These are phyloP conservation scores for Hecatera dysodea DNA, from an alignment of 2,888 invertebrate species.

Conservation along the genomic window DNA sequence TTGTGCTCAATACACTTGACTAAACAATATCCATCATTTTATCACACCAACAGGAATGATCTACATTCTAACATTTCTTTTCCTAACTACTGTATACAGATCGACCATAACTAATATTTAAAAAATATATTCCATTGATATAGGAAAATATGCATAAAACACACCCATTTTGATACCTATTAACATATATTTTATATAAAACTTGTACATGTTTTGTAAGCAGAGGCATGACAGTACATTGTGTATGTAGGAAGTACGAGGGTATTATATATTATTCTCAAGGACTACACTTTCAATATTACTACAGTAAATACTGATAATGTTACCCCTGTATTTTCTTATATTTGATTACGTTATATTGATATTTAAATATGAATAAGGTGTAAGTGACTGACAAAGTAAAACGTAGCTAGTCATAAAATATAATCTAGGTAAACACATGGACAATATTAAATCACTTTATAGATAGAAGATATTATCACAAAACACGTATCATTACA, in stretches of 20 bases:
- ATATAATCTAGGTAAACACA: slow-evolving; percentile 31
- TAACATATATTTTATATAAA: slow-evolving; percentile 67
- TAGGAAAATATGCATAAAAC: slow-evolving; percentile 81
- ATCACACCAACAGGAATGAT: slow-evolving; percentile 56
- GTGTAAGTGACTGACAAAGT: slow-evolving; percentile 22
- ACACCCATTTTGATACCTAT: slow-evolving; percentile 71
- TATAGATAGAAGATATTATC: slow-evolving; percentile 24
- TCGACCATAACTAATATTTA: slow-evolving; percentile 75
- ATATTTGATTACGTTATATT: slow-evolving; percentile 33
- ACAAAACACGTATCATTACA: slow-evolving; percentile 26
- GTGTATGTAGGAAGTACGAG: slow-evolving; percentile 46
- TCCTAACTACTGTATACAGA: slow-evolving; percentile 82
- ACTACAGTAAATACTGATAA: slow-evolving; percentile 50
- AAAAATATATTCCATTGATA: slow-evolving; percentile 87
- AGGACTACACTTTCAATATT: slow-evolving; percentile 51
- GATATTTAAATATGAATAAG: slow-evolving; percentile 33
- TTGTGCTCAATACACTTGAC: slow-evolving; percentile 57
- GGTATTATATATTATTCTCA: slow-evolving; percentile 26
- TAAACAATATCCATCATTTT: slow-evolving; percentile 46
- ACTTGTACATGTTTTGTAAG: slow-evolving; percentile 72
- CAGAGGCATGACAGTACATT: slow-evolving; percentile 72
- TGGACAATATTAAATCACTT: slow-evolving; percentile 23
- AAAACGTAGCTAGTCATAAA: slow-evolving; percentile 12
- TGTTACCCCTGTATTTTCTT: slow-evolving; percentile 43
- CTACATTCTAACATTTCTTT: slow-evolving; percentile 72